Evolutionary conservation across 2,888 invertebrate genomes (phyloP), one percentile per base, ranked within the genome.

Genomic region (Oscheius onirici): DNA sequence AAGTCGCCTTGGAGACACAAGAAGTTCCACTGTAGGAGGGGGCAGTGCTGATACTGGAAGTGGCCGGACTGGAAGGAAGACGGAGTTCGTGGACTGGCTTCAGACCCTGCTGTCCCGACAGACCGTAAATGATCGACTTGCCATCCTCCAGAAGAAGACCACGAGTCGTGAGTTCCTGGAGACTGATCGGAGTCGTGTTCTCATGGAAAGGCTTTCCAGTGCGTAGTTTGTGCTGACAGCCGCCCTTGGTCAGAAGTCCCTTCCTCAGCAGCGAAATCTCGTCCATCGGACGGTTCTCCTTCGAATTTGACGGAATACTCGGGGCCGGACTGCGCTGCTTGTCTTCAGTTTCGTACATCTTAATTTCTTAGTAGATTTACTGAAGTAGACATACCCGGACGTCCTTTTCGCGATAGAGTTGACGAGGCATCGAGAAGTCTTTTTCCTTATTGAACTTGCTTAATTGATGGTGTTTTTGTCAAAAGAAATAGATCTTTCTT

Each of bases 111-210:
- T 58, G 58, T 11, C 20, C 20, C 40, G 43, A 41, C 58, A 58
- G 20, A 20, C 58, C 20, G 41, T 58, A 58, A 17, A 58, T 58
- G 41, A 63, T 49, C 34, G 34, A 6, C 46, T 63, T 49, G 22
- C 63, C 63, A 17, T 49, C 20, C 11, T 63, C 49, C 28, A 63
- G 63, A 3, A 49, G 24, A 15, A 49, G 24, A 28, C 46, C 51
- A n/a, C 63, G 24, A 17, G 24, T 26, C 15, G 63, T 63, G 26
- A 63, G 34, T 34, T 63, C 63, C 49, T 63, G 63, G 17, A 63
- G 63, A 24, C 11, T 28, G 26, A 63, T 63, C 20, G 61, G 61
- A 15, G 1, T 6, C 17, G 40, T 40, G 41, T 20, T 58, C 20
- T 58, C 58, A n/a, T 41, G 22, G 58, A 22, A 40, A 8, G 58